Conservation (phyloP, 1,140 invertebrate species). For the Papilio polytes region DNA sequence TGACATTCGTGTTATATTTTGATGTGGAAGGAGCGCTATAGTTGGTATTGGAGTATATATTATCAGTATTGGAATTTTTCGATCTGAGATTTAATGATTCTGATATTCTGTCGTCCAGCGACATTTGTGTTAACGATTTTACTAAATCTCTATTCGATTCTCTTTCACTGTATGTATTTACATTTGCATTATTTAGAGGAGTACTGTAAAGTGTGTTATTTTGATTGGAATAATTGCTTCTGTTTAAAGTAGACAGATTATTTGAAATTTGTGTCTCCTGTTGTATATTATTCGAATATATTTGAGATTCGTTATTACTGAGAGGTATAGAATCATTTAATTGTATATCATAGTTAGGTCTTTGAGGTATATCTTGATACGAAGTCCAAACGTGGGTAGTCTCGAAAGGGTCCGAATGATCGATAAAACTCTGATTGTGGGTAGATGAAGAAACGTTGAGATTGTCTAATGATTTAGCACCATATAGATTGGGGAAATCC, state of each 20-base stretch:
- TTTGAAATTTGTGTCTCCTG: constrained; percentile 51
- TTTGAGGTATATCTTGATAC: constrained; percentile 48
- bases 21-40: constrained; percentile 49
- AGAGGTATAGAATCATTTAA: constrained; percentile 44
- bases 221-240: constrained; percentile 43
- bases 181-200: constrained; percentile 51
- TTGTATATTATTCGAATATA: constrained; percentile 54
- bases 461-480: constrained; percentile 74
- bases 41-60: constrained; percentile 60
- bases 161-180: constrained; percentile 53
- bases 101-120: constrained; percentile 77
- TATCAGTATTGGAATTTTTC: constrained; percentile 70
- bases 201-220: constrained; percentile 54
- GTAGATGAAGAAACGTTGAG: constrained; percentile 47
- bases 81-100: constrained; percentile 78
- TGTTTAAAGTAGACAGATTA: constrained; percentile 51
- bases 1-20: constrained; percentile 19
- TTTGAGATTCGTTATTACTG: constrained; percentile 63
- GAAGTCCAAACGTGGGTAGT: constrained; percentile 61
- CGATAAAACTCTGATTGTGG: constrained; percentile 38
- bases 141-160: constrained; percentile 49
- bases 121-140: constrained; percentile 65
- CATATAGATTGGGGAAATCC: constrained; percentile 59
- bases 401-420: constrained; percentile 67
- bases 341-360: constrained; percentile 64